These are phyloP conservation scores for Thymelicus sylvestris DNA, from an alignment of 2,888 invertebrate species.

Conservation along the genomic window DNA sequence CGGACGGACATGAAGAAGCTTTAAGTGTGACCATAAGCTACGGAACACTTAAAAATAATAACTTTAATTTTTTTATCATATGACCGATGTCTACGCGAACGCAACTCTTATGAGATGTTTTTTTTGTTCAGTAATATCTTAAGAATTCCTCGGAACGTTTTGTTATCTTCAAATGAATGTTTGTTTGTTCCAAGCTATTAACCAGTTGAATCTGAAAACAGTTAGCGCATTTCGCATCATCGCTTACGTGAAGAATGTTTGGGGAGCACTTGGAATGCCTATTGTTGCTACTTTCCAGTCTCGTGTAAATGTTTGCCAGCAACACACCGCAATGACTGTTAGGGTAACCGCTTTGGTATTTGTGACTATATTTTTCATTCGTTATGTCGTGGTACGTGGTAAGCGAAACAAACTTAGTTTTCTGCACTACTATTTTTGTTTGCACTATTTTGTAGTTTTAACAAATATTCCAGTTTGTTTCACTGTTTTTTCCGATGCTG, in stretches of 20 bases:
- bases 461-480: neutral
- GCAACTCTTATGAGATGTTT: too few species aligned
- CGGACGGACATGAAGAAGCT: too few species aligned
- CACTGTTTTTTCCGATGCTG: too few species aligned
- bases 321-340: constrained; percentile 40
- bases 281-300: constrained; percentile 49
- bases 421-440: neutral
- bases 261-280: constrained; percentile 57
- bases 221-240: constrained; percentile 18
- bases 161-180: neutral
- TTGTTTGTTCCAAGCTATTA: constrained; percentile 14
- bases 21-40: too few species aligned
- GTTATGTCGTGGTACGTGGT: constrained; percentile 25
- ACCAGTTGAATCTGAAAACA: constrained; percentile 14
- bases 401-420: constrained; percentile 5
- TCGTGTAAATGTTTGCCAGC: constrained; percentile 45
- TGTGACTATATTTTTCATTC: constrained; percentile 19
- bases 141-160: neutral
- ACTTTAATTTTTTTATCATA: too few species aligned
- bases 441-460: neutral
- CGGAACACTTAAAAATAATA: too few species aligned
- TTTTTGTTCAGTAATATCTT: neutral
- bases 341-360: constrained; percentile 31
- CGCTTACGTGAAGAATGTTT: constrained; percentile 59
- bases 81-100: too few species aligned